Evolutionary conservation across 2,113 vertebrate species (phyloP).

Genomic region (Macquaria australasica): DNA sequence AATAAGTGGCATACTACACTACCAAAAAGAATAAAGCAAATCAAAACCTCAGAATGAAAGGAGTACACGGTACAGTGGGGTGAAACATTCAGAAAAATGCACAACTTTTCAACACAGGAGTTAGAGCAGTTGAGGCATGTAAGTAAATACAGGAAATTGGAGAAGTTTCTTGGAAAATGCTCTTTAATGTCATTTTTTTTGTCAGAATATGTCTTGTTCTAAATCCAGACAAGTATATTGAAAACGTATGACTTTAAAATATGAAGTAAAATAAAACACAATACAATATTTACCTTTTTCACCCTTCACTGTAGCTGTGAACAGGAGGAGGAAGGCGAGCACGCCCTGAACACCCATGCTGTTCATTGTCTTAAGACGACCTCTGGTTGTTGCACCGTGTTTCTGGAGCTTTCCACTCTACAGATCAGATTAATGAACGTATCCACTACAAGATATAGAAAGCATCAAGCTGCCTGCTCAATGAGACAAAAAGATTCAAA

Average conservation of each 20-base stretch:
- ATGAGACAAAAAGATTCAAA: neutral
- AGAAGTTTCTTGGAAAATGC: neutral
- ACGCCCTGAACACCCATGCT: constrained; percentile 9
- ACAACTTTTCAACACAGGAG: neutral
- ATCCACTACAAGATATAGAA: accelerated
- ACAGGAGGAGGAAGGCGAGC: constrained; percentile 40
- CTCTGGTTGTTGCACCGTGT: neutral
- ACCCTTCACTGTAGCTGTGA: neutral
- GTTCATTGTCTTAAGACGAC: neutral
- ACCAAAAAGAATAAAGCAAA: neutral
- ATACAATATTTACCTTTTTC: neutral
- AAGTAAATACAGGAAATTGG: neutral
- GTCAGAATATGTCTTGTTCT: accelerated
- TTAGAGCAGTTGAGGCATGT: accelerated
- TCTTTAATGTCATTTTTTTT: accelerated
- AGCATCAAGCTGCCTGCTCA: neutral
- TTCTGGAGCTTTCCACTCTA: neutral
- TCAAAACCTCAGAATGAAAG: neutral
- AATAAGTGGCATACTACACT: neutral
- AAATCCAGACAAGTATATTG: accelerated
- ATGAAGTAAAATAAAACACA: accelerated
- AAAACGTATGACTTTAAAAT: accelerated
- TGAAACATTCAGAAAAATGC: neutral
- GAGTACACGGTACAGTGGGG: neutral
- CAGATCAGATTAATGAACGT: neutral